Base-by-base conservation (phyloP, 2,888 invertebrate species). In the Stegana nigrithorax region DNA sequence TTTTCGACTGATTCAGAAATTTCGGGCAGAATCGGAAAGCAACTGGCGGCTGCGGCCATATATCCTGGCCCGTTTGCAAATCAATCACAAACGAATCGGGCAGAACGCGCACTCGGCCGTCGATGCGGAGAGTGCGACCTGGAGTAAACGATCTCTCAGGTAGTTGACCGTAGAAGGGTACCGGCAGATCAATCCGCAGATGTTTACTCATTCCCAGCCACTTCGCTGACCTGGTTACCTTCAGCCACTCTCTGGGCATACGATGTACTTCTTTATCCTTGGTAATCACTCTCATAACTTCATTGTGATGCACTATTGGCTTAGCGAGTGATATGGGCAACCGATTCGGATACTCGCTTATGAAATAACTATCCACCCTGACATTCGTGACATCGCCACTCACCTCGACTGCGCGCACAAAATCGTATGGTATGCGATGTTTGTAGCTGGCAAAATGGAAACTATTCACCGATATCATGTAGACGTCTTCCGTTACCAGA, bases 21-120 rank as follows among this genome's bases (percentile, higher is more conserved):
- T 92, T 88, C 8, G 93, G 90, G 86, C 92, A 92, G 68, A 91
- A 87, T 84, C 93, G 92, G 67, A 93, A 85, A 1, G 90, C 88
- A 58, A 93, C 89, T 70, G 87, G 88, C 8, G 93, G 90, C 78
- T 90, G 90, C 7, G 93, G 93, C 90, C 91, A 92, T 67, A 91
- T 87, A 68, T 88, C 87, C 56, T 87, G 84, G 3, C 86, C 87
- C 70, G 88, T 87, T 85, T 91, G 90, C 63, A 94, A 85, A 81
- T 93, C 92, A 50, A 93, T 85, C 57, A 88, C 88, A 82, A 93
- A 92, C 62, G 90, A 90, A 80, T 91, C 90, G 6, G 93, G 91
- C 67, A 92, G 84, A 14, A 91, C 86, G 71, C 92, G 91, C 36
- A 93, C 87, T 78, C 90, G 89, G 68, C 87, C 90, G 67, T 85